Evolutionary conservation across 1,140 invertebrate species (phyloP), one percentile per base, ranked within the genome.

Genomic region (Chelonus insularis): DNA sequence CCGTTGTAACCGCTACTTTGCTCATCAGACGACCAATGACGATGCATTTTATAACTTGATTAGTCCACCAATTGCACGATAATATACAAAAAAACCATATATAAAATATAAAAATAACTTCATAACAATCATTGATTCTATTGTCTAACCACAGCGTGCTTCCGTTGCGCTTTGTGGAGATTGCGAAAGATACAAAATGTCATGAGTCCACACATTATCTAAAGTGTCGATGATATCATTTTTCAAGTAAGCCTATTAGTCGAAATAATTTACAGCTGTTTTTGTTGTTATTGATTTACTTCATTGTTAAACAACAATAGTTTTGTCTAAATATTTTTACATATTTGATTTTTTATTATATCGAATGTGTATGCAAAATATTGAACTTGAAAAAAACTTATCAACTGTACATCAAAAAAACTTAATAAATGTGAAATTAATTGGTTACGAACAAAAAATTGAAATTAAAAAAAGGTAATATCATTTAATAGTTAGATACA

Each of bases 1-100:
- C 25, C 21, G 45, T 50, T 41, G 57, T 57, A 47, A 57, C 56
- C 43, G 56, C 61, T 63, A 51, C 32, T 45, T 55, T 39, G 43
- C 41, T 18, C 7, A 25, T 23, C 2, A 29, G 23, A 9, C 23
- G 23, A 34, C 56, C 29, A 57, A 8, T 1, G 50, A 34, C 32
- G 14, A 52, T 59, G 47, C 34, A 58, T 58, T 20, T 21, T 25
- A 6, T 18, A 52, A 18, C 32, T 50, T 51, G 54, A 56, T 29
- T 29, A 4, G 7, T 29, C 25, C 7, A 29, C 7, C 25, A 3
- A 29, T 29, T 29, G 7, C 7, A 4, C 7, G 7, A 4, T 7
- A 29, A 29, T 29, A 29, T 29, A 29, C 3, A 29, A 29, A 4
- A 4, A 4, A 29, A 29, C 3, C 3, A 39, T 39, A 9, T 11